Percentiles rank a stretch among this genome's conserved stretches.
Conservation (phyloP, 35 echinoderm and acorn worm species). For the Heliocidaris erythrogramma region DNA sequence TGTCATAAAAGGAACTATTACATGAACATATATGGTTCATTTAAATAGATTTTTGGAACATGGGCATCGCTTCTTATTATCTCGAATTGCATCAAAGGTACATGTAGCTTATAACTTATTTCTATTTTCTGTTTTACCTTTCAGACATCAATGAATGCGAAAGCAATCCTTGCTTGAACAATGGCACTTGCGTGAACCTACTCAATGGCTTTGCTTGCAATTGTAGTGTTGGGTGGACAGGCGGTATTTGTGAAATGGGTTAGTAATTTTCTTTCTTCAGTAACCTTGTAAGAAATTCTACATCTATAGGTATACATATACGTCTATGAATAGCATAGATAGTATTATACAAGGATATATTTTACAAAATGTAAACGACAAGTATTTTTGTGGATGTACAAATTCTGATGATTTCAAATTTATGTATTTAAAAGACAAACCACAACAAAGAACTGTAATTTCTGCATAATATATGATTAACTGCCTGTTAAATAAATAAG, state of each 20-base stretch:
- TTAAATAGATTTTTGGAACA: no score
- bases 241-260: slow-evolving; percentile 54
- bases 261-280: neutral
- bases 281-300: neutral
- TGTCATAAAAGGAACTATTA: no score
- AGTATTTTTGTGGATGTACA: no score
- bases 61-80: no score
- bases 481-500: no score
- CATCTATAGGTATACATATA: neutral
- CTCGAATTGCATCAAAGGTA: no score
- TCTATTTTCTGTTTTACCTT: neutral
- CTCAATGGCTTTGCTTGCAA: slow-evolving; percentile 57
- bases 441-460: no score
- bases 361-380: no score
- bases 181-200: slow-evolving; percentile 56
- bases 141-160: slow-evolving; percentile 65
- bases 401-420: no score
- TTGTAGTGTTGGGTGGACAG: slow-evolving; percentile 49
- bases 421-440: no score
- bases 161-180: slow-evolving; percentile 60
- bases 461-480: no score
- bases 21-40: no score
- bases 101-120: neutral
- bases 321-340: neutral
- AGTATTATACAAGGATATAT: neutral